phyloP scores from a whole-genome alignment of 2,113 vertebrate genomes.

The Nibea coibor region DNA sequence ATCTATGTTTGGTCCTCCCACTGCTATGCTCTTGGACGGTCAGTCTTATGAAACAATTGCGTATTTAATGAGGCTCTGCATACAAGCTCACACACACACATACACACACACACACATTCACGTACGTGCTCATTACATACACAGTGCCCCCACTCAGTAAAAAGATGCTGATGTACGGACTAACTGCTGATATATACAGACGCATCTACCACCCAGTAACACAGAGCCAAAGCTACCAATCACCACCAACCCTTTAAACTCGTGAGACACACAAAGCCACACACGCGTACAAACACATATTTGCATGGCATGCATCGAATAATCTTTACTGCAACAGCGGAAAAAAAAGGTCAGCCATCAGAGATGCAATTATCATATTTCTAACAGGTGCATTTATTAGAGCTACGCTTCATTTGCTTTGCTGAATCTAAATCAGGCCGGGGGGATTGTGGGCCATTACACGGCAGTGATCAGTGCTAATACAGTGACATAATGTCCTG shows the following conservation, averaged over 20 bases:
- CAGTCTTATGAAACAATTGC: conserved; percentile 74
- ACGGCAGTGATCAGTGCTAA: conserved; percentile 75
- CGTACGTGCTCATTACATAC: conserved; percentile 34
- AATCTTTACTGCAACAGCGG: conserved; percentile 59
- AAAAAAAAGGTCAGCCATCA: conserved; percentile 64
- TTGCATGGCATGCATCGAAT: conserved; percentile 54
- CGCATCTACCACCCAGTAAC: conserved; percentile 52
- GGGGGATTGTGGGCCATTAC: conserved; percentile 55
- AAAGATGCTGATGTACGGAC: conserved; percentile 79
- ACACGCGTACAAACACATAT: background rate
- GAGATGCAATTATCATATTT: conserved; percentile 77
- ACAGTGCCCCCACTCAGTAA: conserved; percentile 73
- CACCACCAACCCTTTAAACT: conserved; percentile 49
- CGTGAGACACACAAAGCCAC: conserved; percentile 34
- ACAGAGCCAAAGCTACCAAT: conserved; percentile 52
- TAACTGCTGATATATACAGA: conserved; percentile 75
- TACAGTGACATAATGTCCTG: conserved; percentile 78
- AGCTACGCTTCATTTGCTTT: conserved; percentile 75
- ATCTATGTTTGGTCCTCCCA: conserved; percentile 71
- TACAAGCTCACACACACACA: conserved; percentile 20
- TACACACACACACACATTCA: conserved; percentile 14
- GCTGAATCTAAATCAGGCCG: conserved; percentile 73
- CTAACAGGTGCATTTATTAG: conserved; percentile 75
- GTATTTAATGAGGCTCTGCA: conserved; percentile 74
- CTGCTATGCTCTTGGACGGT: conserved; percentile 61